phyloP scores from a whole-genome alignment of 2,113 vertebrate species.

The Alligator mississippiensis region DNA sequence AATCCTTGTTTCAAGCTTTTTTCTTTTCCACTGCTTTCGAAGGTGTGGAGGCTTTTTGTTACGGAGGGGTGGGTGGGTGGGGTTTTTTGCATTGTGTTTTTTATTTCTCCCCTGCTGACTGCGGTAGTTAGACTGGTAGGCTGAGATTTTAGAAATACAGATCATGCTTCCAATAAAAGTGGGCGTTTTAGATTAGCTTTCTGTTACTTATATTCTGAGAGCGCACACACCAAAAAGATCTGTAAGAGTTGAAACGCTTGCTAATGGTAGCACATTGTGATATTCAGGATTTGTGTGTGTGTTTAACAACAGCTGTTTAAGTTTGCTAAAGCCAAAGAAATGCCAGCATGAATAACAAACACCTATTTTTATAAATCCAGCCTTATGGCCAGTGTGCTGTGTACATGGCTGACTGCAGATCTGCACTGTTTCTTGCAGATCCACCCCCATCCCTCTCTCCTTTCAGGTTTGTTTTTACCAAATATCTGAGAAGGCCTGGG shows the following conservation, averaged over 20 bases:
- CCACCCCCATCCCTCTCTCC: not conserved
- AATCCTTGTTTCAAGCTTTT: slow-evolving; percentile 29
- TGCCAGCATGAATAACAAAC: not conserved
- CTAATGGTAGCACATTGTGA: not conserved
- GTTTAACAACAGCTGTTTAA: not conserved
- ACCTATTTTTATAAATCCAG: not conserved
- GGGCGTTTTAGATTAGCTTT: slow-evolving; percentile 66
- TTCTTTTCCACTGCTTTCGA: slow-evolving; percentile 55
- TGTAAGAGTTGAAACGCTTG: not conserved
- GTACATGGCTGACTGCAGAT: not conserved
- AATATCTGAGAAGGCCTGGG: not conserved
- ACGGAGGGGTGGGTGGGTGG: slow-evolving; percentile 3
- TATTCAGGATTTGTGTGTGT: not conserved
- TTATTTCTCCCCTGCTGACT: slow-evolving; percentile 53
- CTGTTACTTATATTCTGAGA: slow-evolving; percentile 42
- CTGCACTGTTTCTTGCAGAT: not conserved
- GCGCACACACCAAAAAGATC: not conserved
- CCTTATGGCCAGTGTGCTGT: not conserved
- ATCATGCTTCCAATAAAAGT: slow-evolving; percentile 65
- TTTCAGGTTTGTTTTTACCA: not conserved
- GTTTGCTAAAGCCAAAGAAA: too few relatives aligned
- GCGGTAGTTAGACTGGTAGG: slow-evolving; percentile 34
- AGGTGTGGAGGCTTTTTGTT: not conserved
- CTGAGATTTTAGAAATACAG: slow-evolving; percentile 60
- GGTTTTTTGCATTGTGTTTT: slow-evolving; percentile 33